Conservation (phyloP, 1,140 invertebrate genomes). For the Ganaspis sp. region DNA sequence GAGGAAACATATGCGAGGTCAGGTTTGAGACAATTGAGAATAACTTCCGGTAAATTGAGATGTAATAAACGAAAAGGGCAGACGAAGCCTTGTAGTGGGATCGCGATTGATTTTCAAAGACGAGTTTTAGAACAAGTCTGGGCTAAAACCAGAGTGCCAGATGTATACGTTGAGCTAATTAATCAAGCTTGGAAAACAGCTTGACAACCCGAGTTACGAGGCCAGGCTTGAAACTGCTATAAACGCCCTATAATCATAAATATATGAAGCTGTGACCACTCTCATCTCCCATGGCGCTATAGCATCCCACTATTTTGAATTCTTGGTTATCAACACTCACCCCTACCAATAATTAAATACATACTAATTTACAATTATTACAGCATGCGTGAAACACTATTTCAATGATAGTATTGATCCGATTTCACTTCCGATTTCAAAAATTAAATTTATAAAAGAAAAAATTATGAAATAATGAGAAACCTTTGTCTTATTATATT, state of each 20-base stretch:
- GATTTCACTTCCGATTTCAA: too few species aligned
- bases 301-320: neutral
- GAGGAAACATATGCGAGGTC: neutral
- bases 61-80: neutral
- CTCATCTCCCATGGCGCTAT: neutral
- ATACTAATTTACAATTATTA: neutral
- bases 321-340: neutral
- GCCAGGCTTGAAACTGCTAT: constrained; percentile 27
- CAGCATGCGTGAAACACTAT: too few species aligned
- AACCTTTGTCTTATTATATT: too few species aligned
- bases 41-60: constrained; percentile 15
- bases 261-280: constrained; percentile 15
- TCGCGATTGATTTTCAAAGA: constrained; percentile 1
- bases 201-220: constrained; percentile 29
- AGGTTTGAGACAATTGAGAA: neutral
- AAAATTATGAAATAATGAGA: too few species aligned
- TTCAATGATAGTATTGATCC: too few species aligned
- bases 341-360: neutral
- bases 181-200: constrained; percentile 25
- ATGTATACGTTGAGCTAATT: neutral
- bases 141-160: constrained; percentile 18
- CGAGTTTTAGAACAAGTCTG: neutral
- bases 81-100: neutral
- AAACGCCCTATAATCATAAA: constrained; percentile 30
- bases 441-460: too few species aligned